Base-by-base conservation (phyloP, 2,113 vertebrate genomes). In the Triplophysa dalaica region DNA sequence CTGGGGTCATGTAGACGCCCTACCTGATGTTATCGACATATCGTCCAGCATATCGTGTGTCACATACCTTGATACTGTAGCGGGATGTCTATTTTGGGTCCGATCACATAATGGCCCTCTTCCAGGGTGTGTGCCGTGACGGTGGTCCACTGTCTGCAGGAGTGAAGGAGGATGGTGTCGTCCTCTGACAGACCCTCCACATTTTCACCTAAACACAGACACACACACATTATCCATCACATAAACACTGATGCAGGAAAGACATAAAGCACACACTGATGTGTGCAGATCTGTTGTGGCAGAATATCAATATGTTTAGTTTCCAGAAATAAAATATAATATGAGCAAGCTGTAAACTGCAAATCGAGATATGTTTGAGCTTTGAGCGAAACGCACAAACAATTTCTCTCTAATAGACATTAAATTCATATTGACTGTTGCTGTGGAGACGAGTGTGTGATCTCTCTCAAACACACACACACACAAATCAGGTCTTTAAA, bases 11-110 rank as follows among this genome's bases (percentile, higher is more conserved):
- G 1, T 5, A 0, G 60, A 14, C 26, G 14, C 2, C 24, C n/a
- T 72, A 22, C 52, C 4, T 29, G 54, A 29, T 22, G 68, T 14
- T 79, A 68, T 11, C 14, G 24, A 12, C 38, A 41, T 33, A 17
- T 80, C 74, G 79, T 50, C 13, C 54, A 54, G 78, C 63, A 77
- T 69, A 17, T 83, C 45, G n/a, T 11, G 8, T 58, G 54, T 21
- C 9, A n/a, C 2, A 10, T 89, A 99, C 97, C 97, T 94, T 96
- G 96, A 85, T 98, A 98, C 83, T 96, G 97, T 69, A 99, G 92
- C 0, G 97, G 97, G 88, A 98, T 98, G 94, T 99, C 96, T 67
- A 98, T 98, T 90, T 98, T 97, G 89, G 97, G 97, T 67, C 97
- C 97, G 2, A 98, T 95, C 84, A 99, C 97, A 5, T 99, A 99